Evolutionary conservation across 2,113 vertebrate genomes (phyloP), one percentile per base, ranked within the genome.

Genomic region (Cricetomys ansorgei): DNA sequence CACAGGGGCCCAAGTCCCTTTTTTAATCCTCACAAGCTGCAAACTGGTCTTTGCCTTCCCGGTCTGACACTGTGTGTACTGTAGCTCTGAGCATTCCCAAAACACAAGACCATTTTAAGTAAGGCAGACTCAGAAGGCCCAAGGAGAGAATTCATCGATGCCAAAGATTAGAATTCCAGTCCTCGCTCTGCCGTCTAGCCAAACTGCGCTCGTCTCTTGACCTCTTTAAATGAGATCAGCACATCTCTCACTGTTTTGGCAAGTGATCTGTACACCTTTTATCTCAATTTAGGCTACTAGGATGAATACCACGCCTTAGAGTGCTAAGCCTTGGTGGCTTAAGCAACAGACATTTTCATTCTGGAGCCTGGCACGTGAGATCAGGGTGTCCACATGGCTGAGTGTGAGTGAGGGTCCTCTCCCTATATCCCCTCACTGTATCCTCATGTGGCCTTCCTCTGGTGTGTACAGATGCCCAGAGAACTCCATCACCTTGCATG

Each of bases 401-500:
- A 21, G 37, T 84, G 77, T 81, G 45, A 62, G 48, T 5, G 40
- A 85, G 27, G 53, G 5, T 27, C 53, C 10, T 88, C 81, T 65
- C 81, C n/a, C 11, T 12, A 37, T 10, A 9, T 1, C 57, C 73
- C 70, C 59, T 83, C 45, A 0, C 40, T 57, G 1, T 8, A 15
- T 13, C 25, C 31, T 81, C 37, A 53, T 3, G 3, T 19, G 43
- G 4, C 29, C 72, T 88, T 85, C 50, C 50, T 48, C 1, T 8
- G 31, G 43, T 8, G 0, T 19, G 0, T 62, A 4, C 0, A 1
- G 45, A 25, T 64, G 31, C 31, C 16, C 12, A n/a, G 59, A 45
- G 21, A 48, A 25, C n/a, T 23, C 69, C 50, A 64, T 59, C 37
- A 7, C 55, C 15, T 84, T 7, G 1, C 29, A 85, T 53, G 37